Base-by-base conservation (phyloP, 1,140 invertebrate genomes). In the Eufriesea mexicana region DNA sequence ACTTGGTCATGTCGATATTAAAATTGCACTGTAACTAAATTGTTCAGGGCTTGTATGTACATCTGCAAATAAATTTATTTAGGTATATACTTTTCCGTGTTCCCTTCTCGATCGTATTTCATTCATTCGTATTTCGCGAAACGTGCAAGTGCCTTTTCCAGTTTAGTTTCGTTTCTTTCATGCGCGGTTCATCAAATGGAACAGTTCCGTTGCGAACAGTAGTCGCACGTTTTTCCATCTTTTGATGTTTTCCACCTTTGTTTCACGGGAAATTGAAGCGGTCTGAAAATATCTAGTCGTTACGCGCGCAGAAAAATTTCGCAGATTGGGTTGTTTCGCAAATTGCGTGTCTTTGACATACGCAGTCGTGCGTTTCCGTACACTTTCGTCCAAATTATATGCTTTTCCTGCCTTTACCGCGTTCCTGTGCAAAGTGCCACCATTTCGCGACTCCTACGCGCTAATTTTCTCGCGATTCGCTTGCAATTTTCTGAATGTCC, bases 201-300 rank as follows among this genome's bases (percentile, higher is more conserved):
- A 73, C 70, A 64, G 68, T 80, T 62, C 18, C 68, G 55, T 51
- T 51, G 16, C 35, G 20, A 23, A 42, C 67, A 72, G 68, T 14
- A 59, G 45, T 73, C 54, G 28, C 47, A 28, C 47, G 49, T 80
- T 80, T 73, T 64, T 23, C 59, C 35, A 80, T 54, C 78, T 80
- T 80, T 80, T 80, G 78, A 73, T 64, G 78, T 51, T 73, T 64
- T 79, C n/a, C 70, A 72, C 70, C 49, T 73, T 80, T 80, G 70
- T 80, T 73, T 62, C 47, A 59, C 49, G 18, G 70, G 42, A 64
- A 73, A 80, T 80, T 54, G 78, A 54, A 71, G 70, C 47, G 28
- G 28, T 47, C 70, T 61, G 47, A 64, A 80, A 73, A 80, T 80
- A 73, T 80, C n/a, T 57, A 73, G 23, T 23, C 25, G 35, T 18